phyloP scores from a whole-genome alignment of 2,888 invertebrate genomes.

The Tenthredo distinguenda region DNA sequence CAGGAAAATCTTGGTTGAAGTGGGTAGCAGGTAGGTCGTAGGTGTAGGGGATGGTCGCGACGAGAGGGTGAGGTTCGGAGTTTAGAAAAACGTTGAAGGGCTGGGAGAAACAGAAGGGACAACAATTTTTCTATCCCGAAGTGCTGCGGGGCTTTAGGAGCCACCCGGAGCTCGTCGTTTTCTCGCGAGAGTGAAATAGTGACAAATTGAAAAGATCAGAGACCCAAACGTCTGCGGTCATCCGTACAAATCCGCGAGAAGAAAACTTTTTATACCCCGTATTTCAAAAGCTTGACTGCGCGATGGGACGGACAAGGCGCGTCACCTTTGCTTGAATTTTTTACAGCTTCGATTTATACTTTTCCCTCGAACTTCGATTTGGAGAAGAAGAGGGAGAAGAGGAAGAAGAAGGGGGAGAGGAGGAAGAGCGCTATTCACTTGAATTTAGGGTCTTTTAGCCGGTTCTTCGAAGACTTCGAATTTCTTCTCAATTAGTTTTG shows the following conservation, averaged over 20 bases:
- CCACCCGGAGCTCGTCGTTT: not conserved
- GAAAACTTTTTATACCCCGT: not conserved
- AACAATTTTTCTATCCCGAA: conserved; percentile 42
- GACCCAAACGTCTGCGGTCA: conserved; percentile 39
- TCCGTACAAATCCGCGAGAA: conserved; percentile 19
- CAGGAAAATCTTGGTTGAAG: not conserved
- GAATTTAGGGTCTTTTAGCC: not conserved
- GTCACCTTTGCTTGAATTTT: not conserved
- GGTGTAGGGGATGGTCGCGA: not conserved
- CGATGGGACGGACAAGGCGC: not conserved
- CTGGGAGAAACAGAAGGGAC: conserved; percentile 26
- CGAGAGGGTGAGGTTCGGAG: not conserved
- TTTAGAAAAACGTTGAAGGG: conserved; percentile 36
- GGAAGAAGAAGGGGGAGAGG: not conserved
- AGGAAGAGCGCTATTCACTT: conserved; percentile 4
- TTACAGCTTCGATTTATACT: not conserved
- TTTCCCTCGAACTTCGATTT: not conserved
- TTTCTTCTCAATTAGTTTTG: not conserved
- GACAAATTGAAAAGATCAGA: conserved; percentile 42
- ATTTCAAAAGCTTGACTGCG: not conserved
- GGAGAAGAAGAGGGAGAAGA: no score
- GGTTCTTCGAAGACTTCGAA: not conserved
- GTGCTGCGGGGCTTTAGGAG: conserved; percentile 1
- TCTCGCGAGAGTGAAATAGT: conserved; percentile 43
- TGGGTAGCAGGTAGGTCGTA: not conserved